Conservation (phyloP, 2,113 vertebrate genomes). For the Abramis brama region DNA sequence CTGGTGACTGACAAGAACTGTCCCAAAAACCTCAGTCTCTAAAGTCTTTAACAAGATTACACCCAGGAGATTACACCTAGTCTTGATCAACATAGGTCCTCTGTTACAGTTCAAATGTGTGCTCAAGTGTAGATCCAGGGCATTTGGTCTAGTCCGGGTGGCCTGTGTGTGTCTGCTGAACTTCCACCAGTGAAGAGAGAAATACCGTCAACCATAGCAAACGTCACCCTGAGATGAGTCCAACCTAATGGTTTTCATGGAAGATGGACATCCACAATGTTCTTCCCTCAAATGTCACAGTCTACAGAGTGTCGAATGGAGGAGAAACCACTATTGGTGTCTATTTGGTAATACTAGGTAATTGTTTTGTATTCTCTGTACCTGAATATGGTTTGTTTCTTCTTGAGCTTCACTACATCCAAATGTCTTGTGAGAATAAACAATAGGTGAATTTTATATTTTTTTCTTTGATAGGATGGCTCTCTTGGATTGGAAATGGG, state of each 20-base stretch:
- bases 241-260: neutral
- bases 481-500: conserved; percentile 59
- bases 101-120: neutral
- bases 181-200: neutral
- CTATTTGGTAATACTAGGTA: conserved; percentile 51
- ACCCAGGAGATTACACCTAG: conserved; percentile 30
- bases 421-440: neutral
- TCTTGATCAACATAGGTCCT: neutral
- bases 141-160: neutral
- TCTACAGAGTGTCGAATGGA: conserved; percentile 26
- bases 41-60: conserved; percentile 42
- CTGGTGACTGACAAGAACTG: neutral
- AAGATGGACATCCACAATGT: conserved; percentile 19
- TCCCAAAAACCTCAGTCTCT: conserved; percentile 15
- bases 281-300: conserved; percentile 21
- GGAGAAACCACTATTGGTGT: conserved; percentile 13
- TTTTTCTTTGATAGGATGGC: conserved; percentile 50
- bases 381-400: neutral
- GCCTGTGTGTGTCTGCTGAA: neutral
- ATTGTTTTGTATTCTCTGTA: neutral
- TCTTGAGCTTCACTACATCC: neutral
- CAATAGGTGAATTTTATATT: neutral
- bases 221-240: neutral
- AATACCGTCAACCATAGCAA: neutral
- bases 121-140: neutral